Evolutionary conservation across 2,797 vertebrate species (phyloP).

Genomic region (Lophius americanus): DNA sequence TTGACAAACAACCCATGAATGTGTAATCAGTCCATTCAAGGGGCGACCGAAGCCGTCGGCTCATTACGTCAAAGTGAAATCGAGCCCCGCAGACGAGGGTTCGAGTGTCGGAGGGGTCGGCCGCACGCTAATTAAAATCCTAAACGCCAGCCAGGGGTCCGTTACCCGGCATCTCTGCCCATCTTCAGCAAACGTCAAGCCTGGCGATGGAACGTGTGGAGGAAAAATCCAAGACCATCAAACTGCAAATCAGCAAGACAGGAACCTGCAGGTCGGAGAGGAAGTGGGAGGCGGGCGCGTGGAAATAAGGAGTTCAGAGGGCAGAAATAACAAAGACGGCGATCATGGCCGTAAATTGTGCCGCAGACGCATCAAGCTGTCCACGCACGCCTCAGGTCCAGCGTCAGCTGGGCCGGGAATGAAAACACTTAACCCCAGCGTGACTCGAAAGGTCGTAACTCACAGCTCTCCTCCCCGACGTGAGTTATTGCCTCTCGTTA

Average conservation of each 20-base stretch:
- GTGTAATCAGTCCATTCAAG: constrained; percentile 48
- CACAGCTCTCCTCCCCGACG: constrained; percentile 48
- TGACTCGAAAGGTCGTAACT: constrained; percentile 67
- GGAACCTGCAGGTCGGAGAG: constrained; percentile 28
- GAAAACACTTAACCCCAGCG: constrained; percentile 73
- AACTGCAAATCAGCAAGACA: neutral
- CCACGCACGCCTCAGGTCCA: constrained; percentile 60
- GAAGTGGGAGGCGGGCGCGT: constrained; percentile 6
- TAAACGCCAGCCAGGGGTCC: constrained; percentile 66
- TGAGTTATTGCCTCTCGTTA: constrained; percentile 67
- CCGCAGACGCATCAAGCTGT: constrained; percentile 72
- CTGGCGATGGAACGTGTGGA: constrained; percentile 11
- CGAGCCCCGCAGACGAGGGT: constrained; percentile 30
- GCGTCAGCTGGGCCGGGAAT: constrained; percentile 67
- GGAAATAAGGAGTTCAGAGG: constrained; percentile 35
- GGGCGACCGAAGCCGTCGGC: constrained; percentile 11
- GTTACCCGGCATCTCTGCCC: constrained; percentile 18
- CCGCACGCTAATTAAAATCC: constrained; percentile 33
- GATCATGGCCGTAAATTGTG: constrained; percentile 66
- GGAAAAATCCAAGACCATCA: constrained; percentile 40
- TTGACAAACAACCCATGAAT: constrained; percentile 34
- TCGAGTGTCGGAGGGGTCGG: constrained; percentile 38
- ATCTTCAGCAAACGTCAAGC: neutral
- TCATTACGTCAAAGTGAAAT: constrained; percentile 48
- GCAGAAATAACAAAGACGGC: constrained; percentile 64